Evolutionary conservation across 2,797 vertebrate species (phyloP), one percentile per base, ranked within the genome.

Genomic region (Pogonophryne albipinna): DNA sequence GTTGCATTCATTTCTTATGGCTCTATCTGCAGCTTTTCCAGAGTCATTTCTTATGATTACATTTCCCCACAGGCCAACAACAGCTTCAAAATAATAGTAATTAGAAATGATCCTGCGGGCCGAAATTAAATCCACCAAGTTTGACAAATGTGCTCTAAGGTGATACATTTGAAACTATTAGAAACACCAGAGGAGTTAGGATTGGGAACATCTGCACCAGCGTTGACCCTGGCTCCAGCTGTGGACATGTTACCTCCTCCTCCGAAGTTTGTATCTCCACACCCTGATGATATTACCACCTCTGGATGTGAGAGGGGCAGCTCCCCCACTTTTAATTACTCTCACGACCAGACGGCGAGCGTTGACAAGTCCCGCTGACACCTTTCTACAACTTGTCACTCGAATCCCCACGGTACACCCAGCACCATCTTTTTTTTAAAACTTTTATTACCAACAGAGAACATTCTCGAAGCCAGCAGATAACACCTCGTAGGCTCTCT

Each of bases 301-400:
- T 75, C 76, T 73, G 76, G 20, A 80, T 77, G 78, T 50, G 53
- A 68, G 52, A 53, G 50, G 66, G 52, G 47, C 61, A 2, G 59
- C 72, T 82, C 82, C 72, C 63, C 85, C 85, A 70, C 69, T 85
- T 87, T 84, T 89, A 88, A 92, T 91, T 87, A 89, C 78, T 58
- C 1, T 15, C 68, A 80, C 65, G 74, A 82, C 49, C 87, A 88
- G 82, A 83, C 80, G 84, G 79, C 49, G 55, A 81, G 85, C 13
- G 45, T 31, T 65, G 9, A 79, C 85, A 79, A 52, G 77, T 71
- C 72, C 45, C 44, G 52, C 53, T 9, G 6, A 71, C 2, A 15
- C 76, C 4, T 45, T 47, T 71, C 31, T 50, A 3, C 47, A 38
- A 80, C 83, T 73, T 82, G 84, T 89, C 85, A 80, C 73, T 79